Percentiles rank a stretch among this genome's conserved stretches.
phyloP scores from a whole-genome alignment of 2,888 invertebrate genomes.

The Allophyes oxyacanthae region DNA sequence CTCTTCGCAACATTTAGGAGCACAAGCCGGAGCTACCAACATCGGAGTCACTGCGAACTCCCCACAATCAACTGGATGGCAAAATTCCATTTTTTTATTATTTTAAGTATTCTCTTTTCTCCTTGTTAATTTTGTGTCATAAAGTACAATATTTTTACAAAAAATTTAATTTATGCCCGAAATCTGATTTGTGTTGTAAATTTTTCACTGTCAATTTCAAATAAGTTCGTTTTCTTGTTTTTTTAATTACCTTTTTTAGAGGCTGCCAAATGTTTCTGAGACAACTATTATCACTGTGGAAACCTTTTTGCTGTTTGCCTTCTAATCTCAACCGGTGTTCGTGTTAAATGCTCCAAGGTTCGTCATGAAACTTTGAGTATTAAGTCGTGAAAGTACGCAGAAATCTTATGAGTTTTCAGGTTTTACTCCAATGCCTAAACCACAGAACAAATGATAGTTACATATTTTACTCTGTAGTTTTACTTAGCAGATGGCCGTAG shows the following conservation, averaged over 20 bases:
- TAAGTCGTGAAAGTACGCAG: constrained; percentile 2
- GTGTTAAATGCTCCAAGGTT: too few species aligned
- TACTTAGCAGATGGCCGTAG: constrained; percentile 1
- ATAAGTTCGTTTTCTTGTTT: constrained; percentile 22
- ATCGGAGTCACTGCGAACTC: constrained; percentile 73
- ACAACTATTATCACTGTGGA: not conserved
- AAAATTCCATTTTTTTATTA: constrained; percentile 74
- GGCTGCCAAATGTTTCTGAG: constrained; percentile 4
- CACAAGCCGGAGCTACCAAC: constrained; percentile 61
- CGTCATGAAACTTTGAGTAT: too few species aligned
- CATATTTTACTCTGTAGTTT: too few species aligned
- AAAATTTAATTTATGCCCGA: constrained; percentile 58
- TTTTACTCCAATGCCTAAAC: constrained; percentile 17
- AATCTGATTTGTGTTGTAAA: constrained; percentile 16
- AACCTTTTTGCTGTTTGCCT: constrained; percentile 15
- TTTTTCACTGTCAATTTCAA: constrained; percentile 60
- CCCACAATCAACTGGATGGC: constrained; percentile 67
- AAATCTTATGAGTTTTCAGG: constrained; percentile 1
- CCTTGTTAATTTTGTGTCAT: constrained; percentile 57
- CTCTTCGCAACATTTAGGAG: constrained; percentile 65
- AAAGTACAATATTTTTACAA: constrained; percentile 50
- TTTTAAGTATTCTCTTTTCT: constrained; percentile 37
- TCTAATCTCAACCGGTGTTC: not conserved
- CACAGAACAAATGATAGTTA: not conserved
- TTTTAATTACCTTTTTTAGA: constrained; percentile 9